Evolutionary conservation across 1,140 invertebrate genomes (phyloP), one percentile per base, ranked within the genome.

Genomic region (Drosophila watanabei): DNA sequence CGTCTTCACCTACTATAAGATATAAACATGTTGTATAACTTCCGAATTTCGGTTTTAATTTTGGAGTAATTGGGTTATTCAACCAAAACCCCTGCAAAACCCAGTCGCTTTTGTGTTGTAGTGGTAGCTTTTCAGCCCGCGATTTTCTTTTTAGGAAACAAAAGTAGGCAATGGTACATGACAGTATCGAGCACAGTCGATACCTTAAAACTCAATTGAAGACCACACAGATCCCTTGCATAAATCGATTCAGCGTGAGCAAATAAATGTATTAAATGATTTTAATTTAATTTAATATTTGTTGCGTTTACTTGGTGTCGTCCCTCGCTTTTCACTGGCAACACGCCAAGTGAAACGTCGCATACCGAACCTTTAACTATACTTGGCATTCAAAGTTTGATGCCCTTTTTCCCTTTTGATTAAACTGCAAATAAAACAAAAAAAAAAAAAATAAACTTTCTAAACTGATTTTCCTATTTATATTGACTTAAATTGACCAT

Each of bases 281-380:
- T 52, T 52, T 13, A 18, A 18, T 52, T 18, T 18, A 18, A 32
- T 11, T 51, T 0, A 51, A 33, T 32, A 52, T 52, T 32, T 32
- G 16, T 16, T 13, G 30, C 30, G 10, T 33, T 54, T 33, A 18
- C 6, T 52, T 20, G n/a, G 51, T 14, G 18, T 8, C n/a, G 30
- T 32, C 10, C 3, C 5, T 52, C 49, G 30, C 16, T n/a, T 51
- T 51, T 28, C 10, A 35, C 18, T 54, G 52, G 32, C 32, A 54
- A 24, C 13, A 18, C 2, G 32, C 52, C 52, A 35, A 35, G 7
- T 0, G 8, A 54, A 20, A 3, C 11, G n/a, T 8, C n/a, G 56
- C 39, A 37, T 68, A 72, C 78, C 72, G 65, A 70, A 79, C 79
- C 68, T 64, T 69, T 48, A 48, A 62, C 51, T 62, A 79, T 66